Conservation (phyloP, 92 coral and sea anemone species). For the Epizoanthus illoricatus region DNA sequence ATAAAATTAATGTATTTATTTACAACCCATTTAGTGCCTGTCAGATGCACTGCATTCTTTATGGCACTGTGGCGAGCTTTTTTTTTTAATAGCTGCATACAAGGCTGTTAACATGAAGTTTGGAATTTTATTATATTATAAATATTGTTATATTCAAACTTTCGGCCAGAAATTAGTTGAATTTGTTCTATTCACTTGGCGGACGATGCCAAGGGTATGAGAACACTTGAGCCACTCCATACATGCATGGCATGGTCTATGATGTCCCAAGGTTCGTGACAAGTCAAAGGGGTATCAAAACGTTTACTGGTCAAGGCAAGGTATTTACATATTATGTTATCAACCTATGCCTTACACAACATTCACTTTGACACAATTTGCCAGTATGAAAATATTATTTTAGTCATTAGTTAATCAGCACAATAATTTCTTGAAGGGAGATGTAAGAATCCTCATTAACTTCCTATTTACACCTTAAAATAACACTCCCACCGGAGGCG, state of each 20-base stretch:
- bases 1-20: too few relatives aligned
- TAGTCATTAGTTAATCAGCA: neutral
- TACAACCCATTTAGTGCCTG: too few relatives aligned
- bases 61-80: neutral
- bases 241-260: constrained; percentile 67
- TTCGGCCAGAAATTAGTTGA: constrained; percentile 36
- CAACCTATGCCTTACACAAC: neutral
- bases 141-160: neutral
- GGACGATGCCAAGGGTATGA: constrained; percentile 41
- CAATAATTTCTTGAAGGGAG: constrained; percentile 12
- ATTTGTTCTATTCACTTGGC: constrained; percentile 44
- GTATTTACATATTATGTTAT: neutral
- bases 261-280: constrained; percentile 58
- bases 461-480: neutral
- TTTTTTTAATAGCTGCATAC: neutral
- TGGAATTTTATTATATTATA: constrained; percentile 1
- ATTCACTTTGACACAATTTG: neutral
- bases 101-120: neutral
- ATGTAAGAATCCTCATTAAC: neutral
- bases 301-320: constrained; percentile 71
- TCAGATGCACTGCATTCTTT: too few relatives aligned
- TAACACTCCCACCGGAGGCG: constrained; percentile 34
- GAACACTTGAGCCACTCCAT: constrained; percentile 50
- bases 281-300: constrained; percentile 50
- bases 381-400: neutral